Evolutionary conservation across 2,113 vertebrate genomes (phyloP).

Genomic region (Phylloscopus trochiloides): DNA sequence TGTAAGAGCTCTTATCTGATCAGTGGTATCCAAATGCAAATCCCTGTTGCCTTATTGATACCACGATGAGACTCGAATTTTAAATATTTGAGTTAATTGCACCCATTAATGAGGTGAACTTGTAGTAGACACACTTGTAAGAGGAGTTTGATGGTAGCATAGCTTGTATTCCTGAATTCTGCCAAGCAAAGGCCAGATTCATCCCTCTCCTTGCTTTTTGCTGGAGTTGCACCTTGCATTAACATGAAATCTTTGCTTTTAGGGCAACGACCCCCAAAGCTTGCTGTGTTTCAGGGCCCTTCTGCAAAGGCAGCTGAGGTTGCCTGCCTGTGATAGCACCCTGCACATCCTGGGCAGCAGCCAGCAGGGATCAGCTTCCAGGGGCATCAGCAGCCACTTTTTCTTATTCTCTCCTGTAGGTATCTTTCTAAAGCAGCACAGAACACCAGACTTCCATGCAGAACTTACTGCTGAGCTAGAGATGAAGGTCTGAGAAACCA

Average conservation of each 20-base stretch:
- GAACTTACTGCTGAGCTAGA: background rate
- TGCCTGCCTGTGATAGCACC: rapidly evolving
- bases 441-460: background rate
- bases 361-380: background rate
- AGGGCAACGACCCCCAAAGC: rapidly evolving
- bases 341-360: background rate
- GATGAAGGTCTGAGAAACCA: background rate
- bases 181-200: background rate
- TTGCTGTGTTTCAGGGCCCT: background rate
- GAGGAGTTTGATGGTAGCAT: background rate
- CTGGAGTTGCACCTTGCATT: background rate
- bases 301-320: background rate
- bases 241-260: background rate
- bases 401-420: background rate
- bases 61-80: background rate
- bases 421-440: background rate
- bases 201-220: background rate
- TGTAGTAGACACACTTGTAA: background rate
- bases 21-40: background rate
- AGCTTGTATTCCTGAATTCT: background rate
- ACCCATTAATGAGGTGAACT: background rate
- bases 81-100: background rate
- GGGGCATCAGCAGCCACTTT: background rate
- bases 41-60: background rate
- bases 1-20: background rate